Percentiles rank a stretch among this genome's conserved stretches.
These are phyloP conservation scores for Diglossa brunneiventris DNA, from an alignment of 2,113 vertebrate genomes.

Conservation along the genomic window DNA sequence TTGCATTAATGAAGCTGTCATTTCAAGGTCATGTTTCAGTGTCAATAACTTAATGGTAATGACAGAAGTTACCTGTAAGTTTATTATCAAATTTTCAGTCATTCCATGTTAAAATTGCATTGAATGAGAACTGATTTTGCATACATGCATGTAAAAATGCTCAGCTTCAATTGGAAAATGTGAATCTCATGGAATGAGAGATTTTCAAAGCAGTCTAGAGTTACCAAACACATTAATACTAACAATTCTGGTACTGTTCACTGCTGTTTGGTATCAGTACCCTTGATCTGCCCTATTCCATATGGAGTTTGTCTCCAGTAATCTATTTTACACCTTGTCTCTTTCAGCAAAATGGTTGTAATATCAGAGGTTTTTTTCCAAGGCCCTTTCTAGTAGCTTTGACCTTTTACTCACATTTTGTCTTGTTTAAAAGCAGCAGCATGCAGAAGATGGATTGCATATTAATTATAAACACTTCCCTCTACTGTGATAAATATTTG, in stretches of 20 bases:
- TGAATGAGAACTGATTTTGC: background rate
- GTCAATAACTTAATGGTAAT: slow-evolving; percentile 33
- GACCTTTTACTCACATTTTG: slow-evolving; percentile 13
- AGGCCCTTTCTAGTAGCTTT: background rate
- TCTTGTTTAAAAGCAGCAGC: slow-evolving; percentile 3
- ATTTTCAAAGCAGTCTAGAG: background rate
- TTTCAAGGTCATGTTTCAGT: slow-evolving; percentile 75
- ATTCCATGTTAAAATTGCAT: background rate
- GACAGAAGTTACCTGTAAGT: slow-evolving; percentile 27
- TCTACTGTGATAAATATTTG: slow-evolving; percentile 22
- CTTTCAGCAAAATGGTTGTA: background rate
- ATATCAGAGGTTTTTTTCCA: background rate
- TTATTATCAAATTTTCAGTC: background rate
- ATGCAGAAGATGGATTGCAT: background rate
- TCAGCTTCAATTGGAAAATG: background rate
- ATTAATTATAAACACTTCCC: slow-evolving; percentile 4
- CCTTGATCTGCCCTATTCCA: background rate
- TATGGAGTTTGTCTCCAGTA: background rate
- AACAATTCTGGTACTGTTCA: background rate
- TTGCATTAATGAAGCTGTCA: slow-evolving; percentile 65
- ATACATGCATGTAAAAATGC: background rate
- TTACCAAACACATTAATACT: background rate
- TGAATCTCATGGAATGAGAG: background rate
- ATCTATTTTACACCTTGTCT: background rate
- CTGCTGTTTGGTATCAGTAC: background rate